Base-by-base conservation (phyloP, 2,888 invertebrate species). In the Sarcophaga caerulescens region DNA sequence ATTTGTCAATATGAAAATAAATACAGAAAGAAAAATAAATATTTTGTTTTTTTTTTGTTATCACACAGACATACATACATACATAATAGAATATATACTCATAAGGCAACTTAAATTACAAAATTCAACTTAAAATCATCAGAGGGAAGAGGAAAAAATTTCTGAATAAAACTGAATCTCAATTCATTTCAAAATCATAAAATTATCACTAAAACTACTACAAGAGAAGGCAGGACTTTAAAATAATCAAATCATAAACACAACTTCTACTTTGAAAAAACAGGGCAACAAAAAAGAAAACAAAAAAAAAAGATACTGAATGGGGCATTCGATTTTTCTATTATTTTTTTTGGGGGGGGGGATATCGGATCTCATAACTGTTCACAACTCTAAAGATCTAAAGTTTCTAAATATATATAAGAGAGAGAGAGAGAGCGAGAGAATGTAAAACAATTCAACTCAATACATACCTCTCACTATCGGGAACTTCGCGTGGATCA, bases 381-480 rank as follows among this genome's bases (percentile, higher is more conserved):
- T 8, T 35, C 35, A 8, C 8, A 35, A 35, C 35, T 35, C 35
- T 35, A 35, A 35, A 1, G 35, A 8, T 35, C 35, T 35, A 35
- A 35, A 1, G 35, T 8, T 35, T 35, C 35, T 35, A 35, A 35
- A 8, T 35, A 35, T 35, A 35, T 35, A 8, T 8, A 35, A 35
- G 2, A 35, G 35, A 35, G 35, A 35, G 10, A 35, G 35, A 35
- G 35, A 35, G 35, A 10, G 35, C 1, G 35, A 10, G 35, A 10
- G 35, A 35, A 10, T 35, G 35, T 35, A 1, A 2, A 35, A 35
- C 35, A 35, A 35, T 2, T 35, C 35, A 19, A 59, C 59, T 35
- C 52, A 73, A 69, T 85, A 91, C 94, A 94, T 95, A 97, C 97
- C 97, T 97, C 95, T 97, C 97, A 94, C 97, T 97, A 93, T 97